Percentiles rank a stretch among this genome's conserved stretches.
phyloP scores from a whole-genome alignment of 2,888 invertebrate species.

The Gortyna flavago region DNA sequence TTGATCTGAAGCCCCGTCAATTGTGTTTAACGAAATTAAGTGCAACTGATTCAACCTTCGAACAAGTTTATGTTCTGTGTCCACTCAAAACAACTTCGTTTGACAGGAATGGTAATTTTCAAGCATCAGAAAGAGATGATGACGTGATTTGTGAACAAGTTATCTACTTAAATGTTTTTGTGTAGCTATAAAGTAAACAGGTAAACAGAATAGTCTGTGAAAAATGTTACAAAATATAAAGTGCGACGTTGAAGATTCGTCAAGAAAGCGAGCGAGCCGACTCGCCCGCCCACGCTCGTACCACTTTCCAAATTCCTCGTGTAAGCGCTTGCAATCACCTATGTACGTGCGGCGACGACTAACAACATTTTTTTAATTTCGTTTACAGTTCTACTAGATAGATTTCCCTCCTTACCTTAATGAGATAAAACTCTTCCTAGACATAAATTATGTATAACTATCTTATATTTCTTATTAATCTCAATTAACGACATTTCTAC shows the following conservation, averaged over 20 bases:
- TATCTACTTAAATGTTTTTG: slow-evolving; percentile 53
- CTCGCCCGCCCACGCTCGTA: slow-evolving; percentile 88
- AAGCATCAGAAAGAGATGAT: slow-evolving; percentile 53
- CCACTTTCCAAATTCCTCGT: slow-evolving; percentile 90
- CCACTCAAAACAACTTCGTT: slow-evolving; percentile 34
- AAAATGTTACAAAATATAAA: slow-evolving; percentile 86
- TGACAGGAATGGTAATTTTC: slow-evolving; percentile 36
- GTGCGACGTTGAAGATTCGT: slow-evolving; percentile 87
- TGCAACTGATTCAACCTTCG: slow-evolving; percentile 49
- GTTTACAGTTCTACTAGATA: slow-evolving; percentile 69
- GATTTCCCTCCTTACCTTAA: slow-evolving; percentile 29
- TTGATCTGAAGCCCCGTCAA: slow-evolving; percentile 46
- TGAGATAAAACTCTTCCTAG: slow-evolving; percentile 8
- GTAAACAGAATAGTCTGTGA: slow-evolving; percentile 72
- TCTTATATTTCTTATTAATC: background rate
- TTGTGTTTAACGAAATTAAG: slow-evolving; percentile 52
- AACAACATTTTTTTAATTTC: slow-evolving; percentile 75
- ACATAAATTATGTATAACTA: background rate
- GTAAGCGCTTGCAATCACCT: slow-evolving; percentile 87
- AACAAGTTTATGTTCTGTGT: slow-evolving; percentile 26
- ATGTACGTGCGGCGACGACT: slow-evolving; percentile 79
- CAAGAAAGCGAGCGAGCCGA: slow-evolving; percentile 83
- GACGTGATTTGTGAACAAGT: slow-evolving; percentile 51
- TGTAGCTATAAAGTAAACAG: slow-evolving; percentile 70
- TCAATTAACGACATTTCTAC: slow-evolving; percentile 10